phyloP scores from a whole-genome alignment of 2,113 vertebrate species.

The Bubo blakistoni region DNA sequence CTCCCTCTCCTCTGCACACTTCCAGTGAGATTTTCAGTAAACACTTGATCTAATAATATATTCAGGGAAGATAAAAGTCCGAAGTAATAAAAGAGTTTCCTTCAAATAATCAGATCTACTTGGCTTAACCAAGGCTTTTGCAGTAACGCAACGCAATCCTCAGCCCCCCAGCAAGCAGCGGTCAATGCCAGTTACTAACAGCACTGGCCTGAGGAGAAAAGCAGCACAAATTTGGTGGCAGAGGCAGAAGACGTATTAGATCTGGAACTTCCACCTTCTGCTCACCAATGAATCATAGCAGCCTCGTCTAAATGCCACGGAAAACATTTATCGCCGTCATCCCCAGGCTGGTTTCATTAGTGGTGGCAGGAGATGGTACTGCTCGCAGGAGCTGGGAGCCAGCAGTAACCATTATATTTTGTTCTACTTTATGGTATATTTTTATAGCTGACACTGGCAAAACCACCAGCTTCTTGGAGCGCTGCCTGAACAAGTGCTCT shows the following conservation, averaged over 20 bases:
- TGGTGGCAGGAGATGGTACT: background rate
- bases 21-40: background rate
- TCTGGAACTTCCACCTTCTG: background rate
- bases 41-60: background rate
- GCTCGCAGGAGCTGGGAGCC: background rate
- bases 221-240: background rate
- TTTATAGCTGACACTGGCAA: background rate
- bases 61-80: background rate
- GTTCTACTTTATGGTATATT: background rate
- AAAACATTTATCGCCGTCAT: background rate
- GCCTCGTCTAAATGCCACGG: background rate
- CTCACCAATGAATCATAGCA: background rate
- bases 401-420: background rate
- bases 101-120: background rate
- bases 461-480: background rate
- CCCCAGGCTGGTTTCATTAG: background rate
- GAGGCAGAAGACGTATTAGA: rapidly evolving
- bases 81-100: background rate
- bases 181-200: rapidly evolving
- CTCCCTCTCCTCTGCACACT: background rate
- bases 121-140: background rate
- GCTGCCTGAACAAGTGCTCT: background rate
- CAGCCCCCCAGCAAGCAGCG: background rate
- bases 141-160: background rate
- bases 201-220: background rate